These are phyloP conservation scores for Pelecanoides urinatrix DNA, from an alignment of 2,113 vertebrate species.

Conservation along the genomic window DNA sequence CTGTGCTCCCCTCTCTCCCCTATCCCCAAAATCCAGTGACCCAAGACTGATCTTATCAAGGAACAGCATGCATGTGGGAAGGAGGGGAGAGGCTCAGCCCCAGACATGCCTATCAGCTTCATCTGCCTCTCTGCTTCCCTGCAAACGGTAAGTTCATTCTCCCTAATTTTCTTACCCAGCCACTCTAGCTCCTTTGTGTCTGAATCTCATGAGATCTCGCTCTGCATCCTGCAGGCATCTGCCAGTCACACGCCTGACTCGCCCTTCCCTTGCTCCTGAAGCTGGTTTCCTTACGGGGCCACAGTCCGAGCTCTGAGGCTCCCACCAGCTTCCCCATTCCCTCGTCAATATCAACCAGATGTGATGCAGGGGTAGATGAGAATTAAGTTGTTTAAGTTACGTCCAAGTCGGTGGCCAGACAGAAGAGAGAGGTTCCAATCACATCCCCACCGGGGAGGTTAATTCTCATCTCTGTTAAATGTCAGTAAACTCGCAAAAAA, in stretches of 20 bases:
- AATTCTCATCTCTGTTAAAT: not conserved
- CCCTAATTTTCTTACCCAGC: not conserved
- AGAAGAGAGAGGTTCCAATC: not conserved
- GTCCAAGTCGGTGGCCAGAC: fast-evolving
- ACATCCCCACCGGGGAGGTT: fast-evolving
- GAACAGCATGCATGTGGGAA: not conserved
- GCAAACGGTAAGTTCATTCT: fast-evolving
- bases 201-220: not conserved
- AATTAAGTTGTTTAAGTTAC: not conserved
- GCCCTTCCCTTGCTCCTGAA: fast-evolving
- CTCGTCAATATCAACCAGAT: not conserved
- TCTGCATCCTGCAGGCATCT: not conserved
- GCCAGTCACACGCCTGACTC: not conserved
- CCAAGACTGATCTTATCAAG: not conserved
- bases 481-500: not conserved
- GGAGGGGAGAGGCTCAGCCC: not conserved
- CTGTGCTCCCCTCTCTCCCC: not conserved
- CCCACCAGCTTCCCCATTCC: not conserved
- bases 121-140: not conserved
- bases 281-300: not conserved
- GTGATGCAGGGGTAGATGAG: not conserved
- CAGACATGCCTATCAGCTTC: not conserved
- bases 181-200: not conserved
- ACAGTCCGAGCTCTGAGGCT: fast-evolving
- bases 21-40: not conserved